Evolutionary conservation across 23 tunicate species (phyloP).

Genomic region (Trididemnum clinides): DNA sequence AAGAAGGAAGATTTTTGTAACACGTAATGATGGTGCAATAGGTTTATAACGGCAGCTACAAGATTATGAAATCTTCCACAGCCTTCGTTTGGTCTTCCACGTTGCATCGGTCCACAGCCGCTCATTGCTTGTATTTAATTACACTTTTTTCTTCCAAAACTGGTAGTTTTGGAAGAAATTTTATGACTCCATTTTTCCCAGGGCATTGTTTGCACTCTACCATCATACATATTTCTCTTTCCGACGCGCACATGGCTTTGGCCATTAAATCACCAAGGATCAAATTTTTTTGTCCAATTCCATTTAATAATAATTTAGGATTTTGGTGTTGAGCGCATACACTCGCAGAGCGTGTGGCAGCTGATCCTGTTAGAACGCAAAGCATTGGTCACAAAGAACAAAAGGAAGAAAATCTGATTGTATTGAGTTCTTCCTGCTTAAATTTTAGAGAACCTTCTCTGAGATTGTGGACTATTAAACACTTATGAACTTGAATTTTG

Average conservation of each 20-base stretch:
- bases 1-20: too few relatives aligned
- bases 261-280: background rate
- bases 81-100: background rate
- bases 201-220: background rate
- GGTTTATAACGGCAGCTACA: background rate
- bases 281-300: background rate
- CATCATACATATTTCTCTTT: background rate
- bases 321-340: conserved; percentile 26
- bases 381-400: conserved; percentile 9
- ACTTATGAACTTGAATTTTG: too few relatives aligned
- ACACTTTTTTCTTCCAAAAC: too few relatives aligned
- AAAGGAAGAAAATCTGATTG: conserved; percentile 1
- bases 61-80: background rate
- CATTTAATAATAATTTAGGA: conserved; percentile 11
- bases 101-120: conserved; percentile 23
- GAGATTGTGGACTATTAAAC: conserved; percentile 14
- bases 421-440: too few relatives aligned
- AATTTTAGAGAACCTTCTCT: too few relatives aligned
- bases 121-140: conserved; percentile 26
- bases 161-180: background rate
- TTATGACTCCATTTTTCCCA: background rate
- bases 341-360: conserved; percentile 36
- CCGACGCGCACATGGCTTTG: background rate
- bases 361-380: conserved; percentile 29
- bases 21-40: background rate